Percentiles rank a stretch among this genome's conserved stretches.
Evolutionary conservation across 2,888 invertebrate genomes (phyloP).

Genomic region (Hydropsyche betteni): DNA sequence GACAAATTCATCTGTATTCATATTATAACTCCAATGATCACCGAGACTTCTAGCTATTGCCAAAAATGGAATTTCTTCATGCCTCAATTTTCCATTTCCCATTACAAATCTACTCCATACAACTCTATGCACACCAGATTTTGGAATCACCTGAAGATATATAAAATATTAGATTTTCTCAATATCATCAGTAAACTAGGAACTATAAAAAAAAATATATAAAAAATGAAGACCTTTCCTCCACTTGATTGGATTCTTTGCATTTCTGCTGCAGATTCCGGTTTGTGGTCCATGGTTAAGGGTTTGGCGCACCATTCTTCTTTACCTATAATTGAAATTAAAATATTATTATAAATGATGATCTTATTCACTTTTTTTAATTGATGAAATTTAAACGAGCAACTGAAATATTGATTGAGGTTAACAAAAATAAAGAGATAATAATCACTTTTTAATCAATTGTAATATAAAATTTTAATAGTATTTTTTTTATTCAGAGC

Average conservation of each 20-base stretch:
- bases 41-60: constrained; percentile 96
- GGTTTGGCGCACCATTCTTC: constrained; percentile 82
- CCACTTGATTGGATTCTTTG: constrained; percentile 83
- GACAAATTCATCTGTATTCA: constrained; percentile 87
- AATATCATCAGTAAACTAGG: not conserved
- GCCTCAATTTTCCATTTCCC: constrained; percentile 80
- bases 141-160: constrained; percentile 62
- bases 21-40: constrained; percentile 98
- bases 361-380: no score
- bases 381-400: no score
- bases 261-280: constrained; percentile 86
- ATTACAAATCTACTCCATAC: constrained; percentile 96
- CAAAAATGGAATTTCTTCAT: constrained; percentile 94
- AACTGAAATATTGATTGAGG: no score
- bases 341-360: no score
- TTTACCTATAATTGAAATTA: constrained; percentile 59
- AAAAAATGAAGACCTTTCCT: constrained; percentile 70
- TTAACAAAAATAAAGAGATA: not conserved
- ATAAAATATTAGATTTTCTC: not conserved
- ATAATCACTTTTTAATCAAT: constrained; percentile 46
- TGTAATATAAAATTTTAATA: not conserved
- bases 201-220: not conserved
- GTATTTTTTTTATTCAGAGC: no score
- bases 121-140: constrained; percentile 91
- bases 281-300: constrained; percentile 94